These are phyloP conservation scores for Porites lobata DNA, from an alignment of 92 coral and sea anemone species.

Conservation along the genomic window DNA sequence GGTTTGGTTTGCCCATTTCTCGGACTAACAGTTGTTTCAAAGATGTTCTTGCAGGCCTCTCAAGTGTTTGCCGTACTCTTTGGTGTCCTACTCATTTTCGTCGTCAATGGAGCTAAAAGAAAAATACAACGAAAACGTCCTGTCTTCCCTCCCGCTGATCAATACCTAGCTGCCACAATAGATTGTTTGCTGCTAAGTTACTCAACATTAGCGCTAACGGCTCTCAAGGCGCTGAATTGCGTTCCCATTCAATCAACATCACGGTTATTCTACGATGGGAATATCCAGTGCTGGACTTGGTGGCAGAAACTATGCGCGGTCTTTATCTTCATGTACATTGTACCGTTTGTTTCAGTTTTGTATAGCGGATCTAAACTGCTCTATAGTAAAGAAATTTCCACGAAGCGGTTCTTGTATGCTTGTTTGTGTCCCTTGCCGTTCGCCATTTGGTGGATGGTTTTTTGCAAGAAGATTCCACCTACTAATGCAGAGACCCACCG, in stretches of 20 bases:
- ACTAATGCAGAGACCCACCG: not conserved
- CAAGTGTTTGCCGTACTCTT: constrained; percentile 41
- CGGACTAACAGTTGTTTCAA: constrained; percentile 50
- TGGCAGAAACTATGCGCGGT: constrained; percentile 40
- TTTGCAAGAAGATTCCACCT: not conserved
- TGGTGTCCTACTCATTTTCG: constrained; percentile 6
- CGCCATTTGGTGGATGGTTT: constrained; percentile 20
- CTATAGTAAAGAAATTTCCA: constrained; percentile 27
- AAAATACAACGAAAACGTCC: constrained; percentile 3
- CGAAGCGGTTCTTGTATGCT: constrained; percentile 31
- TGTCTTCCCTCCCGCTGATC: constrained; percentile 1
- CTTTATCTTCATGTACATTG: constrained; percentile 22
- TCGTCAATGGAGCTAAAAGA: constrained; percentile 6
- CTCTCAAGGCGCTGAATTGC: constrained; percentile 45
- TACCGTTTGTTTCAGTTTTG: constrained; percentile 50
- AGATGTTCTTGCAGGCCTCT: constrained; percentile 34
- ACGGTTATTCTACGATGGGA: constrained; percentile 58
- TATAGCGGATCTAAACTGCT: constrained; percentile 41
- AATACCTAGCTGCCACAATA: constrained; percentile 35
- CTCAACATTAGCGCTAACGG: constrained; percentile 37
- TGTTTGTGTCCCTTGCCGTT: constrained; percentile 38
- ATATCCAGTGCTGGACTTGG: constrained; percentile 63
- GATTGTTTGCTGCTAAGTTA: constrained; percentile 52
- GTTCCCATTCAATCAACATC: constrained; percentile 14
- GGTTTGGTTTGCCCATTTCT: constrained; percentile 48